phyloP scores from a whole-genome alignment of 2,888 invertebrate genomes.

The Drosophila colorata region DNA sequence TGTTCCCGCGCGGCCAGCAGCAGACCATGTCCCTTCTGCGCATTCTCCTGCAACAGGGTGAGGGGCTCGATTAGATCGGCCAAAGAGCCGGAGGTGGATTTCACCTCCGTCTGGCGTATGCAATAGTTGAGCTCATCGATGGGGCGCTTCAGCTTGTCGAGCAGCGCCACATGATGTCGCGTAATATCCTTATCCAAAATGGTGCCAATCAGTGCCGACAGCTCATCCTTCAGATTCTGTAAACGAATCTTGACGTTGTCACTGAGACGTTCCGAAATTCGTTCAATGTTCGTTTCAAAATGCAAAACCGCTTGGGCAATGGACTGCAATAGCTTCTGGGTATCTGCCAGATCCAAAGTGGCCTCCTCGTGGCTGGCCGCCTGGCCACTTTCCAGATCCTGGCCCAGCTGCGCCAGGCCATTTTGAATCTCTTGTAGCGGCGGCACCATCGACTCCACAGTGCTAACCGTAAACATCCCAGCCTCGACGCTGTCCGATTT shows the following conservation, averaged over 20 bases:
- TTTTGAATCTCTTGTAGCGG: conserved; percentile 88
- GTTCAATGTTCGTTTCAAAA: conserved; percentile 84
- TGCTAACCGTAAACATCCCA: conserved; percentile 85
- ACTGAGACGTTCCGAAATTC: conserved; percentile 73
- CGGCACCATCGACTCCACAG: conserved; percentile 86
- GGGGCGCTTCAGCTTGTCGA: conserved; percentile 86
- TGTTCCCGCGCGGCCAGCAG: conserved; percentile 63
- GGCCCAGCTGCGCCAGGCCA: conserved; percentile 86
- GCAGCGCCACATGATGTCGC: conserved; percentile 84
- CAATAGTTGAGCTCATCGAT: conserved; percentile 86
- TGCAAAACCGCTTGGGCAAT: conserved; percentile 85
- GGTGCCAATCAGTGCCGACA: conserved; percentile 87
- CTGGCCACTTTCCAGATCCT: conserved; percentile 85
- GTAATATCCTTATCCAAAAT: conserved; percentile 86
- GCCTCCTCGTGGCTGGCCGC: conserved; percentile 76
- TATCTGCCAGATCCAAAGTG: conserved; percentile 82
- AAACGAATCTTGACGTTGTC: conserved; percentile 79
- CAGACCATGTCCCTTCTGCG: conserved; percentile 81
- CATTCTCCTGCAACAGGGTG: conserved; percentile 81
- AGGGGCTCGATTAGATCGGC: conserved; percentile 84
- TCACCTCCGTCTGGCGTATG: conserved; percentile 84
- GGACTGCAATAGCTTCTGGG: conserved; percentile 84
- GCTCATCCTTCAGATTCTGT: conserved; percentile 86
- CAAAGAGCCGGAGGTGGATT: conserved; percentile 83
- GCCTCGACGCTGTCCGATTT: conserved; percentile 77